phyloP scores from a whole-genome alignment of 2,797 vertebrate species.

The Macrochelys suwanniensis region DNA sequence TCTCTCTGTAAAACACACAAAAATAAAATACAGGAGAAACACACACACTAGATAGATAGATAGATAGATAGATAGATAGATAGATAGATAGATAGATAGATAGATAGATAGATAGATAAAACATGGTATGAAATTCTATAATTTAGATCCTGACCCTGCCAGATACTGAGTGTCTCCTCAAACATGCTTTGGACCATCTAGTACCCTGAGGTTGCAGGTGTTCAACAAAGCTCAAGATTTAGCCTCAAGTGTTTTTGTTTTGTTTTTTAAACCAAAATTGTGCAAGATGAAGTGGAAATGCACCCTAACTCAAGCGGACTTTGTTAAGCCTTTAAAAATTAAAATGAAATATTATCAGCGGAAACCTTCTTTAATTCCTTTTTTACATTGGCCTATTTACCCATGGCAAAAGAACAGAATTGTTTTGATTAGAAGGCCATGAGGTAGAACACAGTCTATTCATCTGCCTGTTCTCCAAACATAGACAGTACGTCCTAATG shows the following conservation, averaged over 20 bases:
- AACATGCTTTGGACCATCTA: neutral
- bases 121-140: neutral
- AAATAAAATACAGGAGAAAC: neutral
- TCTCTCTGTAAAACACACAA: neutral
- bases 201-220: neutral
- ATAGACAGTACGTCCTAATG: neutral
- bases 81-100: neutral
- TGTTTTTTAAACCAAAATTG: neutral
- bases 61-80: neutral
- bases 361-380: neutral
- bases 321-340: neutral
- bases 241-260: no score
- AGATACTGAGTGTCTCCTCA: neutral
- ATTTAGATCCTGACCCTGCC: neutral
- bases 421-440: neutral
- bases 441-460: neutral
- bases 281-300: neutral
- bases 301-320: neutral
- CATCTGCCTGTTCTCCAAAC: neutral
- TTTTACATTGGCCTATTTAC: neutral
- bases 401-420: neutral
- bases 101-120: neutral
- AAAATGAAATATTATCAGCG: neutral
- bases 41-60: neutral
- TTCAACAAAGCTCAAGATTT: no score